Evolutionary conservation across 2,888 invertebrate genomes (phyloP).

Genomic region (Pseudococcus viburni): DNA sequence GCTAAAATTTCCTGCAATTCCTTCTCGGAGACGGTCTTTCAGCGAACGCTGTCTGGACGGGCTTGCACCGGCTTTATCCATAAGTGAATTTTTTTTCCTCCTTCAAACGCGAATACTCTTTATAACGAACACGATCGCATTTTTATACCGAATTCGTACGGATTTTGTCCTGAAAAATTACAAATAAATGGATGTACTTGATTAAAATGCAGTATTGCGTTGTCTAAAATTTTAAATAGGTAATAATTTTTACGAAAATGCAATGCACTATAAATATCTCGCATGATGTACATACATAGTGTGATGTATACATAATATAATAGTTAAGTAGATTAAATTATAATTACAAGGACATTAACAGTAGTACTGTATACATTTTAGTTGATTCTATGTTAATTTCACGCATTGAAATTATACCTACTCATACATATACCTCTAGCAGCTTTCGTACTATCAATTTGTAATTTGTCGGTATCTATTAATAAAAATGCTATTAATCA

Average conservation of each 20-base stretch:
- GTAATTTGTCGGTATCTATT: background rate
- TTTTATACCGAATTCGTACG: slow-evolving; percentile 20
- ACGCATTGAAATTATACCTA: background rate
- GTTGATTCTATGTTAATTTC: slow-evolving; percentile 13
- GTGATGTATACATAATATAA: background rate
- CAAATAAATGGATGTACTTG: background rate
- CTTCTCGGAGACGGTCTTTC: slow-evolving; percentile 84
- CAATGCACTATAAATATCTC: background rate
- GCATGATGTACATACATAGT: background rate
- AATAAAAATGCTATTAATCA: slow-evolving; percentile 34
- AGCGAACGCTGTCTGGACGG: slow-evolving; percentile 83
- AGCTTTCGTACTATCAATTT: background rate
- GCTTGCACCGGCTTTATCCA: slow-evolving; percentile 70
- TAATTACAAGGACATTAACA: background rate
- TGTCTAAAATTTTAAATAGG: background rate
- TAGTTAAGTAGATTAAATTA: background rate
- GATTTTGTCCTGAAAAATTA: background rate
- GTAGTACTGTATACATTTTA: background rate
- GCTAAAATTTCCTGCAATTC: slow-evolving; percentile 83
- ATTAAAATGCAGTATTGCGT: background rate
- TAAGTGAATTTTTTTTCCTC: background rate
- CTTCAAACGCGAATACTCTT: background rate
- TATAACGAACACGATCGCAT: slow-evolving; percentile 36
- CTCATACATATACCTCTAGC: background rate
- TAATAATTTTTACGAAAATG: background rate